phyloP scores from a whole-genome alignment of 2,888 invertebrate genomes.

The Dione juno region DNA sequence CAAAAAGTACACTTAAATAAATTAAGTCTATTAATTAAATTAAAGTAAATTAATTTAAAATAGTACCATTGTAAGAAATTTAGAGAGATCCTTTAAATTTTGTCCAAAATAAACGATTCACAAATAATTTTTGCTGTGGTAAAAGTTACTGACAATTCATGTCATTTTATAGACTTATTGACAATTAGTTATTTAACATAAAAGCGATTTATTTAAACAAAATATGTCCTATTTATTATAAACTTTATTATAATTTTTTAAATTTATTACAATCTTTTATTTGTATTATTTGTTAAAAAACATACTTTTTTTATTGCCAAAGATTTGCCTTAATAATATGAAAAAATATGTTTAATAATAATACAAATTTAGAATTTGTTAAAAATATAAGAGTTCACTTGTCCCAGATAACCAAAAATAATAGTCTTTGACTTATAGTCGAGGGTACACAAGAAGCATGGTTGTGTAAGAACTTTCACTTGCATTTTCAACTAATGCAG shows the following conservation, averaged over 20 bases:
- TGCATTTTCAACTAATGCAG: conserved; percentile 38
- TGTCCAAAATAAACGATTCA: conserved; percentile 58
- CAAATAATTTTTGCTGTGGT: conserved; percentile 60
- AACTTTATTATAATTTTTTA: too few species aligned
- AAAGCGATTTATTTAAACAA: neutral
- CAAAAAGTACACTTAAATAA: neutral
- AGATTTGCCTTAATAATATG: too few species aligned
- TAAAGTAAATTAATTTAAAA: neutral
- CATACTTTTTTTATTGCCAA: too few species aligned
- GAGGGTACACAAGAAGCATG: conserved; percentile 32
- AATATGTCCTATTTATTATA: too few species aligned
- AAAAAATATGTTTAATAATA: neutral
- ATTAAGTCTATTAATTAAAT: neutral
- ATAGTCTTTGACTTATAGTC: conserved; percentile 34
- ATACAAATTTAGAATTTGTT: neutral
- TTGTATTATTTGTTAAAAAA: too few species aligned
- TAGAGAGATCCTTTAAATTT: conserved; percentile 46
- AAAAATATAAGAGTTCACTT: conserved; percentile 14
- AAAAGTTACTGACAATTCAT: conserved; percentile 62
- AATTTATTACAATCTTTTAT: too few species aligned
- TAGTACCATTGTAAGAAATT: conserved; percentile 47
- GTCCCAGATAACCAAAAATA: conserved; percentile 15
- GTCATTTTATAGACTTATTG: conserved; percentile 50
- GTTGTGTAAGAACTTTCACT: conserved; percentile 41
- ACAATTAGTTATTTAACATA: conserved; percentile 9